Conservation (phyloP, 2,113 vertebrate genomes). For the Cygnus atratus region DNA sequence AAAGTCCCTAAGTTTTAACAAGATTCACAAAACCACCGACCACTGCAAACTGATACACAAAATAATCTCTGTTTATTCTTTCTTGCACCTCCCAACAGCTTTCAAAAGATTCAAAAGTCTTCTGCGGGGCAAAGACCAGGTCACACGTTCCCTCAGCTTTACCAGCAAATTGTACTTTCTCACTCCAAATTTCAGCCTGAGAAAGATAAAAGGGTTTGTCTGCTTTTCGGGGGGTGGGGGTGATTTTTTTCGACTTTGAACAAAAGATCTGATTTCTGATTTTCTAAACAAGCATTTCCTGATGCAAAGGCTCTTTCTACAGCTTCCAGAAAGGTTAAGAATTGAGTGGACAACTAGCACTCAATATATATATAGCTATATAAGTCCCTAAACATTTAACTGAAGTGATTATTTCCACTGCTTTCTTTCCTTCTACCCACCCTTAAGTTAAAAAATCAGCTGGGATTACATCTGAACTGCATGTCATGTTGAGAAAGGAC, state of each 20-base stretch:
- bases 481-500: neutral
- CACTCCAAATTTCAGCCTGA: neutral
- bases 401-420: neutral
- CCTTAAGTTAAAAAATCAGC: neutral
- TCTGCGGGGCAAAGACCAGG: neutral
- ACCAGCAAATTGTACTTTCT: neutral
- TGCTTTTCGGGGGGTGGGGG: too few species aligned
- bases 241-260: neutral
- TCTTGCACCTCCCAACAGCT: neutral
- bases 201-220: neutral
- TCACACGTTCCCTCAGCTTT: accelerated
- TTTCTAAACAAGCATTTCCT: neutral
- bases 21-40: neutral
- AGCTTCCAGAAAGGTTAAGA: neutral
- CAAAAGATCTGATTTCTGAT: neutral
- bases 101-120: neutral
- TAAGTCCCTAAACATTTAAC: neutral
- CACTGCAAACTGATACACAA: neutral
- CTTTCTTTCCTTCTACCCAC: neutral
- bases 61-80: neutral
- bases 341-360: neutral
- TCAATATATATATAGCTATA: neutral
- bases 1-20: neutral
- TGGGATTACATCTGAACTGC: neutral
- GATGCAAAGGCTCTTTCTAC: neutral